Evolutionary conservation across 1,140 invertebrate genomes (phyloP).

Genomic region (Pristionchus pacificus): DNA sequence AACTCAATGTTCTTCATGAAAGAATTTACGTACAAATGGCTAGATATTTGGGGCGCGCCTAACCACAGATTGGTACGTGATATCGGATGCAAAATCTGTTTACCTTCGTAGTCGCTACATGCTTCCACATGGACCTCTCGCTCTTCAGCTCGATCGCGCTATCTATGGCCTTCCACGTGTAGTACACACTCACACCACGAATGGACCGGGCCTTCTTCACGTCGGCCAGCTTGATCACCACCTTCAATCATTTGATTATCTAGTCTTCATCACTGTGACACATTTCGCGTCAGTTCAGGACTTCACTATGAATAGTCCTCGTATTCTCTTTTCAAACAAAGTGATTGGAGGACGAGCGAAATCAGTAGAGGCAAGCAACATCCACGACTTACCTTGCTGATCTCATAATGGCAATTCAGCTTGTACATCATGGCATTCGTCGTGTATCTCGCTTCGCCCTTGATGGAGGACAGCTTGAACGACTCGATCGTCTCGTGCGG

Average conservation of each 20-base stretch:
- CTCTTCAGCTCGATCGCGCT: neutral
- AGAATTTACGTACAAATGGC: too few species aligned
- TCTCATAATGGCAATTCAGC: constrained; percentile 85
- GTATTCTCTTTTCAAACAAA: too few species aligned
- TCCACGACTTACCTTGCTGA: constrained; percentile 76
- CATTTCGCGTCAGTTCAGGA: too few species aligned
- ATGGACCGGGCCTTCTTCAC: neutral
- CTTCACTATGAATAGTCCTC: too few species aligned
- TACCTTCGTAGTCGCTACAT: neutral
- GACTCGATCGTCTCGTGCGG: neutral
- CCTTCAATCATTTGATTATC: neutral
- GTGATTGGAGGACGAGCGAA: too few species aligned
- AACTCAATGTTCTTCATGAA: too few species aligned
- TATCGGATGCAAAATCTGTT: too few species aligned
- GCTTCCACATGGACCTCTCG: neutral
- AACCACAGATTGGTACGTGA: too few species aligned
- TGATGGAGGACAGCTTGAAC: constrained; percentile 84
- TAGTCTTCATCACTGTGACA: too few species aligned
- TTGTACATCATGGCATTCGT: constrained; percentile 96
- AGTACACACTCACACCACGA: neutral
- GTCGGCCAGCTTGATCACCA: neutral
- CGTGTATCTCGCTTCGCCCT: constrained; percentile 93
- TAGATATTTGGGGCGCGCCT: too few species aligned
- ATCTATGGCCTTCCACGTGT: neutral
- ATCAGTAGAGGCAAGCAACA: too few species aligned